Conservation (phyloP, 2,797 vertebrate genomes). For the Esox masquinongy region DNA sequence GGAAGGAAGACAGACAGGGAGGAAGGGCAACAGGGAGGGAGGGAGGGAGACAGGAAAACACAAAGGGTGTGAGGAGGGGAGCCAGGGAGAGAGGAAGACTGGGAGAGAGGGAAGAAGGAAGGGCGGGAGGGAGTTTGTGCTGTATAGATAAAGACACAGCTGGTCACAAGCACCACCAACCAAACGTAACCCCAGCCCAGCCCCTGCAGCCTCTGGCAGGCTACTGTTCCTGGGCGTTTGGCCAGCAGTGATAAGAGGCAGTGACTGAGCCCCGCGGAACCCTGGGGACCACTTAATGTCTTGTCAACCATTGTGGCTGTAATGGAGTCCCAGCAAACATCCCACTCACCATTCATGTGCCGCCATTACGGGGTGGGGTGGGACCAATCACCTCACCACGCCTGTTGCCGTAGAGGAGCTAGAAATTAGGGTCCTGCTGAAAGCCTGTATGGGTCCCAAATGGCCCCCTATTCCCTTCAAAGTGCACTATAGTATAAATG, state of each 20-base stretch:
- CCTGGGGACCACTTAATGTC: conserved; percentile 2
- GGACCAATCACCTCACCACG: not conserved
- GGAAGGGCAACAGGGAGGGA: too few species aligned
- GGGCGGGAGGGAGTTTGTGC: not conserved
- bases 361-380: not conserved
- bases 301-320: conserved; percentile 10
- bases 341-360: too few species aligned
- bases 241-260: too few species aligned
- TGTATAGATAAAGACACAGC: not conserved
- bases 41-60: not conserved
- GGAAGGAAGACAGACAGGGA: too few species aligned
- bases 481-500: too few species aligned
- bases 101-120: not conserved
- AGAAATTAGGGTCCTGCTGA: not conserved
- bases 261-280: not conserved
- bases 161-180: too few species aligned
- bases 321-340: not conserved
- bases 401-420: not conserved
- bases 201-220: too few species aligned
- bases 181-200: too few species aligned
- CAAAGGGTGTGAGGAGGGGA: too few species aligned
- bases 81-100: too few species aligned
- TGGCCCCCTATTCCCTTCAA: too few species aligned
- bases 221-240: too few species aligned
- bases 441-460: not conserved